phyloP scores from a whole-genome alignment of 2,888 invertebrate genomes.

The Augiades crinisus region DNA sequence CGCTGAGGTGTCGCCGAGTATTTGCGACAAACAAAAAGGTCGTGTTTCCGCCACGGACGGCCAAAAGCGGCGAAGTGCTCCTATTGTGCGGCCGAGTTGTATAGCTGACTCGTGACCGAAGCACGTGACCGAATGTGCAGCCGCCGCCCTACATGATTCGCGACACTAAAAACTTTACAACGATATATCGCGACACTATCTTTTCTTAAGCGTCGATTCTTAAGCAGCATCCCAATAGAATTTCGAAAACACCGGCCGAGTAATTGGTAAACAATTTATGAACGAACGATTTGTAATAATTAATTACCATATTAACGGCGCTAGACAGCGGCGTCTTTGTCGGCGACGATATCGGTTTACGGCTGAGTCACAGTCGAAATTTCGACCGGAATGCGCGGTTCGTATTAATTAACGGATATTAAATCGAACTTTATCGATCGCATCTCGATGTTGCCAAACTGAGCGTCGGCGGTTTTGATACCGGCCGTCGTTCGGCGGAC shows the following conservation, averaged over 20 bases:
- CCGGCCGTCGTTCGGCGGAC: constrained; percentile 53
- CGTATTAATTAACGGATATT: constrained; percentile 81
- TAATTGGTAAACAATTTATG: constrained; percentile 66
- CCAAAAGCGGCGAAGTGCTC: constrained; percentile 57
- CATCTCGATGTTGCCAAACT: constrained; percentile 78
- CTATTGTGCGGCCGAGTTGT: constrained; percentile 56
- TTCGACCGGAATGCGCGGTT: constrained; percentile 71
- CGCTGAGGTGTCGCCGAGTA: constrained; percentile 60
- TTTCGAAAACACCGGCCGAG: constrained; percentile 47
- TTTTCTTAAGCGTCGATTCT: too few species aligned
- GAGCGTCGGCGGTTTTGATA: constrained; percentile 68
- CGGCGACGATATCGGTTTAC: constrained; percentile 68
- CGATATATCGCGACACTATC: too few species aligned
- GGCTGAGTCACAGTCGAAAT: constrained; percentile 73
- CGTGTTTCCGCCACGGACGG: constrained; percentile 53
- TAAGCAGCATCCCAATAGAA: too few species aligned
- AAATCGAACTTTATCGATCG: constrained; percentile 77
- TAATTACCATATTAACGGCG: constrained; percentile 77
- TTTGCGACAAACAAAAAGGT: constrained; percentile 55
- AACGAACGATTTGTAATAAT: constrained; percentile 73
- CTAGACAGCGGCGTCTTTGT: constrained; percentile 71
- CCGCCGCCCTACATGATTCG: constrained; percentile 26
- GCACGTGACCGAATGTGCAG: constrained; percentile 60
- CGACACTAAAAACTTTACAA: constrained; percentile 18
- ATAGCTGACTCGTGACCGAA: constrained; percentile 35